Percentiles rank a stretch among this genome's conserved stretches.
phyloP scores from a whole-genome alignment of 2,888 invertebrate species.

The Ctenicera cuprea region DNA sequence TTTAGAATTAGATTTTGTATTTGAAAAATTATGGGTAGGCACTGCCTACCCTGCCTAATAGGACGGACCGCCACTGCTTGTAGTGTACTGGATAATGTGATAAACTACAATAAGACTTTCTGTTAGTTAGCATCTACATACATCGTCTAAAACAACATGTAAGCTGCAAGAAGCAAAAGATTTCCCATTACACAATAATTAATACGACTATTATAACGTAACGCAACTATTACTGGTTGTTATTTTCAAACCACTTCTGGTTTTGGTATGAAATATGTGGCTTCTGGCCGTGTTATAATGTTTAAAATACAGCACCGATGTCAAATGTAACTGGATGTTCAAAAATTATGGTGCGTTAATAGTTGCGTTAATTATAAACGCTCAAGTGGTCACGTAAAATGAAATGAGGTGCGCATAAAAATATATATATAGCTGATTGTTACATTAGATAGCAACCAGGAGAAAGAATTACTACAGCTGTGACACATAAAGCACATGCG shows the following conservation, averaged over 20 bases:
- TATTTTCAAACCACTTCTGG: constrained; percentile 6
- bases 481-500: constrained; percentile 48
- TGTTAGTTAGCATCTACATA: too few species aligned
- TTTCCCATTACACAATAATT: too few species aligned
- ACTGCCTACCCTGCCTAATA: too few species aligned
- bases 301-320: background rate
- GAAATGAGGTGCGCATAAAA: constrained; percentile 32
- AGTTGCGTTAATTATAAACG: constrained; percentile 24
- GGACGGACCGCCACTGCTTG: too few species aligned
- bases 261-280: constrained; percentile 6
- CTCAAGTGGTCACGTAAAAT: constrained; percentile 8
- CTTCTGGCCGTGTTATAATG: background rate
- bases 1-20: too few species aligned
- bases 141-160: too few species aligned
- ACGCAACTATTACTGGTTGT: constrained; percentile 16
- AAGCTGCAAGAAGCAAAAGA: too few species aligned
- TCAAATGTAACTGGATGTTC: constrained; percentile 1
- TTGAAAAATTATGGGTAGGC: too few species aligned
- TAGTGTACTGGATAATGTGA: too few species aligned
- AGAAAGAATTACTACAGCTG: constrained; percentile 40
- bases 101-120: too few species aligned
- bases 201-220: too few species aligned
- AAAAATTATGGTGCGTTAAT: constrained; percentile 15
- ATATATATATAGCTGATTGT: constrained; percentile 24
- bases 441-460: constrained; percentile 31